phyloP scores from a whole-genome alignment of 30 jellyfish, hydroid and myxozoan genomes.

The Hydra vulgaris region DNA sequence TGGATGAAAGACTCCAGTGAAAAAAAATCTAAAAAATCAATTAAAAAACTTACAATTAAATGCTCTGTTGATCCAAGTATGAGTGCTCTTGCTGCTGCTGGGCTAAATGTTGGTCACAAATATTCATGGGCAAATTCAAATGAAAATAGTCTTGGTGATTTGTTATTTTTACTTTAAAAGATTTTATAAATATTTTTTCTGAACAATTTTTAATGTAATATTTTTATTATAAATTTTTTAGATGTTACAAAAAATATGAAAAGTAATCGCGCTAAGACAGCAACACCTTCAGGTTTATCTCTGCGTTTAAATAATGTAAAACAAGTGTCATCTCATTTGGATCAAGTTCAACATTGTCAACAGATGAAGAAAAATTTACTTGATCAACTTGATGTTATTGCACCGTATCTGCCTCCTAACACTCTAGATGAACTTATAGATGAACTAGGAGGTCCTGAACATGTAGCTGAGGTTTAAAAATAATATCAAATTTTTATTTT shows the following conservation, averaged over 20 bases:
- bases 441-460: conserved; percentile 91
- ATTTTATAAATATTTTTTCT: no score
- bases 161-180: no score
- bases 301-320: conserved; percentile 21
- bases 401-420: conserved; percentile 85
- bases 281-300: conserved; percentile 30
- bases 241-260: conserved; percentile 39
- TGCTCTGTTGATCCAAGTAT: conserved; percentile 38
- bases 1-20: conserved; percentile 77
- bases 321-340: conserved; percentile 3
- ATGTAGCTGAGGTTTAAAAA: conserved; percentile 88
- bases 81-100: conserved; percentile 97
- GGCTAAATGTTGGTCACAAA: conserved; percentile 57
- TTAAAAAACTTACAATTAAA: conserved; percentile 30
- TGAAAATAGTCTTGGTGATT: conserved; percentile 22
- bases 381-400: conserved; percentile 57
- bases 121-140: conserved; percentile 69
- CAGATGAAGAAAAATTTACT: conserved; percentile 60
- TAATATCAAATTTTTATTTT: not conserved
- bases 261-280: conserved; percentile 42
- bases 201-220: no score
- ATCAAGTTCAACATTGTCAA: conserved; percentile 50
- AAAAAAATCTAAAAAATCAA: conserved; percentile 41
- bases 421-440: conserved; percentile 91
- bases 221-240: no score